These are phyloP conservation scores for Ochropleura plecta DNA, from an alignment of 2,888 invertebrate species.

Conservation along the genomic window DNA sequence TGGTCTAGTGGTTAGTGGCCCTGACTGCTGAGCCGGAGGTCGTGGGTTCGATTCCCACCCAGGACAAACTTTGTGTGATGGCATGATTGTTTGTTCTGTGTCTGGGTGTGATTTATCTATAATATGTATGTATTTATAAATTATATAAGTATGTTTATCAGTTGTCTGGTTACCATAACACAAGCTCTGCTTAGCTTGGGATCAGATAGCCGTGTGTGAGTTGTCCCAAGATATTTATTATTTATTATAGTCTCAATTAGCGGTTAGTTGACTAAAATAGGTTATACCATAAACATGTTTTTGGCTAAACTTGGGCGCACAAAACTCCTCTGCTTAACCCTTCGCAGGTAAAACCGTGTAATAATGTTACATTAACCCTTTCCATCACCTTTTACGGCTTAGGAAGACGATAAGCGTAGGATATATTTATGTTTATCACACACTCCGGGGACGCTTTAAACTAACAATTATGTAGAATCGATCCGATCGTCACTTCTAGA, in stretches of 20 bases:
- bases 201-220: no score
- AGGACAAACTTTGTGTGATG: no score
- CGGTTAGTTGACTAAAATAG: neutral
- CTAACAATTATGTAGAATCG: constrained; percentile 41
- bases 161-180: no score
- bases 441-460: constrained; percentile 21
- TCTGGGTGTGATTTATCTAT: no score
- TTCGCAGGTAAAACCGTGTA: neutral
- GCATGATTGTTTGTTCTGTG: no score
- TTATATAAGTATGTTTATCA: no score
- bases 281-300: neutral
- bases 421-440: constrained; percentile 30
- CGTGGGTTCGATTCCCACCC: no score
- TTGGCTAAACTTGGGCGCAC: neutral
- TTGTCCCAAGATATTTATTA: no score
- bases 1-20: no score
- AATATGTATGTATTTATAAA: no score
- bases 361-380: constrained; percentile 20
- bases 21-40: no score
- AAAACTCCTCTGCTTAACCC: neutral
- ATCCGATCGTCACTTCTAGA: constrained; percentile 31
- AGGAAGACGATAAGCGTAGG: constrained; percentile 24
- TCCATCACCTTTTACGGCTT: constrained; percentile 41
- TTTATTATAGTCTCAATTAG: neutral
- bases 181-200: no score